Evolutionary conservation across 2,888 invertebrate genomes (phyloP).

Genomic region (Leptura quadrifasciata): DNA sequence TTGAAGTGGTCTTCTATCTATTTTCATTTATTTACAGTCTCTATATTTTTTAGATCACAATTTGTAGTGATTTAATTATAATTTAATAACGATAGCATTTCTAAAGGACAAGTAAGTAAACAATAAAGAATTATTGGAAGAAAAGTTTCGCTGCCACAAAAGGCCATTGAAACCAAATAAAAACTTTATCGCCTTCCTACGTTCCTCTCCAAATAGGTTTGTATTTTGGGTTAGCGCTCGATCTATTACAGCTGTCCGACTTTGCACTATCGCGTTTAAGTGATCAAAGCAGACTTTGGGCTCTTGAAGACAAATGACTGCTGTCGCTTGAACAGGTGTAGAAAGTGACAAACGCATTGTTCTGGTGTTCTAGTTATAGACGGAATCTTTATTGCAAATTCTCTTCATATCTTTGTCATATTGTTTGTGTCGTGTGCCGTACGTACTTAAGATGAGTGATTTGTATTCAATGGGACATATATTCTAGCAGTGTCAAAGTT

Average conservation of each 20-base stretch:
- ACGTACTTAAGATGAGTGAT: slow-evolving; percentile 47
- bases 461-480: not conserved
- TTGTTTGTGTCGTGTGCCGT: slow-evolving; percentile 47
- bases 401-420: slow-evolving; percentile 54
- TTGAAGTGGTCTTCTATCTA: too few relatives aligned
- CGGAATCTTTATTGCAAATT: slow-evolving; percentile 60
- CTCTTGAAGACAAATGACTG: slow-evolving; percentile 56
- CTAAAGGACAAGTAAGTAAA: too few relatives aligned
- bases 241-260: slow-evolving; percentile 23
- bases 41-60: too few relatives aligned
- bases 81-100: too few relatives aligned
- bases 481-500: slow-evolving; percentile 8
- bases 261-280: slow-evolving; percentile 18
- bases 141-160: not conserved
- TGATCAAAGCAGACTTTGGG: slow-evolving; percentile 38
- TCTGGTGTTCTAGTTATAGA: slow-evolving; percentile 53
- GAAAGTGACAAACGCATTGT: slow-evolving; percentile 58
- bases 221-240: slow-evolving; percentile 15
- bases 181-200: not conserved
- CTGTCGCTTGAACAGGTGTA: slow-evolving; percentile 57
- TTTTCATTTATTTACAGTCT: too few relatives aligned
- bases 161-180: not conserved
- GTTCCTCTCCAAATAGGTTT: not conserved
- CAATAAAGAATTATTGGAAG: not conserved
- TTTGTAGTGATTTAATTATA: too few relatives aligned